Evolutionary conservation across 2,797 vertebrate species (phyloP).

Genomic region (Lepidocolaptes lacrymiger): DNA sequence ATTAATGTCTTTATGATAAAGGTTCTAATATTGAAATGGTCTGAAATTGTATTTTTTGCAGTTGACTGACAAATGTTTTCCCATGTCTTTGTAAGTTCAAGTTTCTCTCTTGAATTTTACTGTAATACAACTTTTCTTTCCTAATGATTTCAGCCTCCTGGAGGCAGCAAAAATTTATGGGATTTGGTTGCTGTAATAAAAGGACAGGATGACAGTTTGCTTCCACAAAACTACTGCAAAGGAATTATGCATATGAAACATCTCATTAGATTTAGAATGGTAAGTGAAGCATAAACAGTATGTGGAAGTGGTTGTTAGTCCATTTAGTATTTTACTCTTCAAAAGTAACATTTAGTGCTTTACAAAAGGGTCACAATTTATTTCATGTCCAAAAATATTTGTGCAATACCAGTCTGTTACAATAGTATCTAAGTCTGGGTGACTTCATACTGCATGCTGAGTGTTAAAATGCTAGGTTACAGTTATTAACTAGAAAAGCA

Average conservation of each 20-base stretch:
- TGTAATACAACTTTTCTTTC: not conserved
- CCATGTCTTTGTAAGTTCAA: not conserved
- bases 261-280: conserved; percentile 90
- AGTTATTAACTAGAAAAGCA: not conserved
- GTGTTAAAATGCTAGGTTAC: not conserved
- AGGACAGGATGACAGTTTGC: conserved; percentile 93
- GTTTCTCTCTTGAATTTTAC: not conserved
- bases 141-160: conserved; percentile 83
- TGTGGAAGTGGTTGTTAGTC: not conserved
- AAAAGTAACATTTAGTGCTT: not conserved
- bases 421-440: not conserved
- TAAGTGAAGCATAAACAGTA: conserved; percentile 67
- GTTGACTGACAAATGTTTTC: not conserved
- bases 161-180: conserved; percentile 95
- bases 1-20: not conserved
- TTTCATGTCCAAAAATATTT: not conserved
- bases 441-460: not conserved
- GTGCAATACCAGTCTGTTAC: not conserved
- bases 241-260: conserved; percentile 98
- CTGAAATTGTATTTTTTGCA: not conserved
- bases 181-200: conserved; percentile 91
- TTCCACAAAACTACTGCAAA: conserved; percentile 91
- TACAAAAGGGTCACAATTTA: not conserved
- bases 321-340: not conserved
- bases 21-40: not conserved